Conservation (phyloP, 2,797 vertebrate genomes). For the Parotocinclus haroldoi region DNA sequence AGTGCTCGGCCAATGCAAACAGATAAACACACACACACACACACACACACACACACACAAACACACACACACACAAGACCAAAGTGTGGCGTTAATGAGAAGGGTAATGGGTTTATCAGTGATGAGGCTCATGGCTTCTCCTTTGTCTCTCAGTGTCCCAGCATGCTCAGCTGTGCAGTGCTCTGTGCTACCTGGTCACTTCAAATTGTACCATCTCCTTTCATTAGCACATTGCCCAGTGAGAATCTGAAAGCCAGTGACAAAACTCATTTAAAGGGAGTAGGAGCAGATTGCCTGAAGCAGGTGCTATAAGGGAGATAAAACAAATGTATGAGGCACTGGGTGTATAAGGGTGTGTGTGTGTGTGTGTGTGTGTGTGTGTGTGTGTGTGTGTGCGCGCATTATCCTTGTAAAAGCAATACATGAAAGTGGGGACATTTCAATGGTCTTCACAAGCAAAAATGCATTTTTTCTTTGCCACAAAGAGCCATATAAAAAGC, state of each 20-base stretch:
- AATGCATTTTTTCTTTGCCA: neutral
- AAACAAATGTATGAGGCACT: constrained; percentile 73
- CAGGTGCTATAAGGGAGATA: constrained; percentile 91
- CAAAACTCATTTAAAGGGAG: constrained; percentile 96
- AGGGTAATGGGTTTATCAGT: constrained; percentile 96
- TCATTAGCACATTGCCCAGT: constrained; percentile 88
- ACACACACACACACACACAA: constrained; percentile 69
- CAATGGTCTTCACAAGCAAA: no score
- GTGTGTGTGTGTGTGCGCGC: constrained; percentile 39
- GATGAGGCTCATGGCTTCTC: constrained; percentile 78
- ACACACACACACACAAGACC: constrained; percentile 67
- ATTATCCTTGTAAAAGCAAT: no score
- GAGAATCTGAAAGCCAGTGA: constrained; percentile 95
- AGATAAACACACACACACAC: constrained; percentile 85
- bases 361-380: constrained; percentile 36
- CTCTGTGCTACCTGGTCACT: constrained; percentile 92
- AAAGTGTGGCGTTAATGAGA: constrained; percentile 87
- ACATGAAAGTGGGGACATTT: no score
- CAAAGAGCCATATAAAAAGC: no score
- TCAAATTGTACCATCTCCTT: constrained; percentile 98
- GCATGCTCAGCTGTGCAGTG: constrained; percentile 84
- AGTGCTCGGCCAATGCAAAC: constrained; percentile 96
- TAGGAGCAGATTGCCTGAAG: constrained; percentile 88
- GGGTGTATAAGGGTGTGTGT: no score
- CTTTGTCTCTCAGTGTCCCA: constrained; percentile 70